Evolutionary conservation across 2,888 invertebrate genomes (phyloP).

Genomic region (Drepanosiphum platanoidis): DNA sequence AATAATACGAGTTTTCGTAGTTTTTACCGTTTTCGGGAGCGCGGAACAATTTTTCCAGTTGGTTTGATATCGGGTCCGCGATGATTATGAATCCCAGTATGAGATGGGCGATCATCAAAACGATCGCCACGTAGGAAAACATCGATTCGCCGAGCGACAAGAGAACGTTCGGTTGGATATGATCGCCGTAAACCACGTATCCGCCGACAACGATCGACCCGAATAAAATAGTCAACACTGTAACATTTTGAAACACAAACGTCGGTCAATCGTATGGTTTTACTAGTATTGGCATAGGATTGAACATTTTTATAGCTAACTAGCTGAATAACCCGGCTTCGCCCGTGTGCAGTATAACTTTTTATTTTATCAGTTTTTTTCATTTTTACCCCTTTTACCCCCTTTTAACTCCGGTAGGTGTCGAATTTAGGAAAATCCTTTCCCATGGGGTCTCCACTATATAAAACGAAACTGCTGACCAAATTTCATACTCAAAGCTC

Average conservation of each 20-base stretch:
- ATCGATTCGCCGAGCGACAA: slow-evolving; percentile 71
- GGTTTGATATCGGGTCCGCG: slow-evolving; percentile 78
- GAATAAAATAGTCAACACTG: slow-evolving; percentile 72
- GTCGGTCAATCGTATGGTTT: too few relatives aligned
- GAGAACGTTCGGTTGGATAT: slow-evolving; percentile 73
- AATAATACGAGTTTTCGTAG: not conserved
- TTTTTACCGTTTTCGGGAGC: slow-evolving; percentile 71
- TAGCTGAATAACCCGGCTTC: too few relatives aligned
- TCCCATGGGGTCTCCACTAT: too few relatives aligned
- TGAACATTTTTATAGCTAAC: too few relatives aligned
- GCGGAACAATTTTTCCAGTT: slow-evolving; percentile 74
- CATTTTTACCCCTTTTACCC: too few relatives aligned
- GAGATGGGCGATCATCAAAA: slow-evolving; percentile 75
- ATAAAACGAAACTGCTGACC: too few relatives aligned
- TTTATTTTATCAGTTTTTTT: too few relatives aligned
- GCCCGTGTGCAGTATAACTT: too few relatives aligned
- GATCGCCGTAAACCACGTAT: slow-evolving; percentile 74
- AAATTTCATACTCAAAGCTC: too few relatives aligned
- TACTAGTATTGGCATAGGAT: too few relatives aligned
- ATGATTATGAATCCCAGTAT: slow-evolving; percentile 76
- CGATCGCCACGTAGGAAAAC: slow-evolving; percentile 71
- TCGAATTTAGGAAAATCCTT: too few relatives aligned
- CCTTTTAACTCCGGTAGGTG: too few relatives aligned
- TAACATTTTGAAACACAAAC: slow-evolving; percentile 65
- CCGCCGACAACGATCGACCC: slow-evolving; percentile 73